Percentiles rank a stretch among this genome's conserved stretches.
These are phyloP conservation scores for Parazoanthus atlanticus DNA, from an alignment of 92 coral and sea anemone species.

Conservation along the genomic window DNA sequence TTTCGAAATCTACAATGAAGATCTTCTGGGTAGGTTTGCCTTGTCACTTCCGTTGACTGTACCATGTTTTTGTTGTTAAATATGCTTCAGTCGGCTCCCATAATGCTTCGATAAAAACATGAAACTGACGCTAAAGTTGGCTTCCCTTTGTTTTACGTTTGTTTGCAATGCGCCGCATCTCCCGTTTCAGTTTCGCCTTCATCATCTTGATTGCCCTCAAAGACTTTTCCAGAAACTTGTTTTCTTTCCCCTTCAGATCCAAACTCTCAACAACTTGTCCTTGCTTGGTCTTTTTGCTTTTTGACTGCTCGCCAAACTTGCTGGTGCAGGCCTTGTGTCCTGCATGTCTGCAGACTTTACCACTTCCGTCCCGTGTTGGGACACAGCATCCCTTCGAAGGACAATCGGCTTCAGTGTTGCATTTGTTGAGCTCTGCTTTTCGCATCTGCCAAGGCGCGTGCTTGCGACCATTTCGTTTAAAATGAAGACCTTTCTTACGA, in stretches of 20 bases:
- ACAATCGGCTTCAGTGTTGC: background rate
- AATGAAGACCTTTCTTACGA: background rate
- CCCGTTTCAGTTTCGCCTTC: background rate
- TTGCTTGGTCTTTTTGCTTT: background rate
- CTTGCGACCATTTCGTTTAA: conserved; percentile 2
- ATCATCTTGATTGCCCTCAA: conserved; percentile 3
- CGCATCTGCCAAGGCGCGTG: background rate
- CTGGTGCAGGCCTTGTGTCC: background rate
- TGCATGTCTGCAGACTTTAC: conserved; percentile 1
- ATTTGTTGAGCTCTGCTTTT: background rate
- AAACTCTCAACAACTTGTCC: background rate
- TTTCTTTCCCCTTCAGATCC: background rate
- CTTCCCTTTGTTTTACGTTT: background rate
- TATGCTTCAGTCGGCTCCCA: background rate
- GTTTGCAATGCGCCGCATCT: background rate
- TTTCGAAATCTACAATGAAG: no score
- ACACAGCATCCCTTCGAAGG: conserved; percentile 17
- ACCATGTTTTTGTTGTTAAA: background rate
- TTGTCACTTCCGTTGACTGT: background rate
- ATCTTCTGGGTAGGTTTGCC: no score
- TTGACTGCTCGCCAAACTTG: background rate
- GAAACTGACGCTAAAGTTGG: background rate
- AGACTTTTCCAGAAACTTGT: conserved; percentile 6
- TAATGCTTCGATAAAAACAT: background rate
- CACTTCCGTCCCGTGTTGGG: background rate